Conservation (phyloP, 2,888 invertebrate genomes). For the Alloscopus bannaensis region DNA sequence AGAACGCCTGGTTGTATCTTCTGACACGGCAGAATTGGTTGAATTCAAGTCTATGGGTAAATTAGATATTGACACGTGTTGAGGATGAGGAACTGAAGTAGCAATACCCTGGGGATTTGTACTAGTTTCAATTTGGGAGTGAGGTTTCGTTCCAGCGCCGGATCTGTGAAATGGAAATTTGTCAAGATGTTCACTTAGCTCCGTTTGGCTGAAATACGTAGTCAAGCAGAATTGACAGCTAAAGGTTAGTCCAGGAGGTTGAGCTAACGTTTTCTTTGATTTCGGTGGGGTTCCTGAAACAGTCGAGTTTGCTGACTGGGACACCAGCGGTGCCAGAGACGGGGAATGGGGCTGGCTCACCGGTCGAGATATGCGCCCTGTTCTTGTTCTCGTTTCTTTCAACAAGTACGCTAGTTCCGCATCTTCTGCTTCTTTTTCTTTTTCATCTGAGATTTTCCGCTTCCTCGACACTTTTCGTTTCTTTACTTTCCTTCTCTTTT, state of each 20-base stretch:
- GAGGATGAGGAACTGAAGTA: constrained; percentile 14
- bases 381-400: constrained; percentile 68
- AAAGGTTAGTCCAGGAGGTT: constrained; percentile 74
- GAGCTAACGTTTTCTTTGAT: constrained; percentile 30
- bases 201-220: constrained; percentile 80
- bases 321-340: neutral
- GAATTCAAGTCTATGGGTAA: neutral
- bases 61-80: constrained; percentile 6
- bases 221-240: constrained; percentile 82
- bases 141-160: neutral
- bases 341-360: constrained; percentile 43
- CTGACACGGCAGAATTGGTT: neutral
- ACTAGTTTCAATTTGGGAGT: constrained; percentile 27
- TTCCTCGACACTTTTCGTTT: constrained; percentile 43
- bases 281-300: neutral
- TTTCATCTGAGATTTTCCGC: constrained; percentile 32
- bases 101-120: constrained; percentile 41
- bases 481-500: constrained; percentile 36
- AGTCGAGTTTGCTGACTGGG: constrained; percentile 30
- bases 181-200: constrained; percentile 80
- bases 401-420: constrained; percentile 57
- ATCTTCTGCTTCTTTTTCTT: constrained; percentile 65
- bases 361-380: constrained; percentile 65
- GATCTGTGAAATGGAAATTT: constrained; percentile 79
- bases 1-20: constrained; percentile 1